phyloP scores from a whole-genome alignment of 2,797 vertebrate genomes.

The Eutrigla gurnardus region DNA sequence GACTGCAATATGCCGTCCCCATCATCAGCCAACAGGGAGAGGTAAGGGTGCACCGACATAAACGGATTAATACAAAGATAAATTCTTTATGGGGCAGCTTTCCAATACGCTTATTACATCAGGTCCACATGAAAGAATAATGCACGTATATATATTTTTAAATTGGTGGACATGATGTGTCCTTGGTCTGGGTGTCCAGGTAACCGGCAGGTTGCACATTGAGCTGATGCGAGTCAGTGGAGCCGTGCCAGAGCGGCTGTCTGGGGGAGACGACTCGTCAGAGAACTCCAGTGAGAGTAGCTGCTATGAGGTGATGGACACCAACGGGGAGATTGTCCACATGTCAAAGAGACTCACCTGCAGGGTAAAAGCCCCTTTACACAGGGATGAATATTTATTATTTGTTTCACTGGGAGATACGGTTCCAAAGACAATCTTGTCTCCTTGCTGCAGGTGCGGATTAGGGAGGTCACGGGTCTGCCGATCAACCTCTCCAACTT shows the following conservation, averaged over 20 bases:
- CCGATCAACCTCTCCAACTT: slow-evolving; percentile 97
- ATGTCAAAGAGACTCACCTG: slow-evolving; percentile 93
- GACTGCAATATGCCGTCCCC: slow-evolving; percentile 95
- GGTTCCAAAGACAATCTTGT: neutral
- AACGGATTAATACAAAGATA: slow-evolving; percentile 1
- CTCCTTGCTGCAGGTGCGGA: slow-evolving; percentile 87
- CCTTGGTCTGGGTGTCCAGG: slow-evolving; percentile 78
- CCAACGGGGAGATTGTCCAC: slow-evolving; percentile 92
- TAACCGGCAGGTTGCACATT: slow-evolving; percentile 93
- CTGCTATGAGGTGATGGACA: slow-evolving; percentile 93
- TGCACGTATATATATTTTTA: neutral
- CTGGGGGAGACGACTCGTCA: slow-evolving; percentile 93
- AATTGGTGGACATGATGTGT: neutral
- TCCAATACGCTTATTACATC: neutral
- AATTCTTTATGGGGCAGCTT: slow-evolving; percentile 12
- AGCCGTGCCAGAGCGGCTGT: slow-evolving; percentile 88
- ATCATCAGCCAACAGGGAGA: slow-evolving; percentile 99
- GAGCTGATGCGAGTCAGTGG: slow-evolving; percentile 95
- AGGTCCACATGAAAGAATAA: neutral
- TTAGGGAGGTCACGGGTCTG: slow-evolving; percentile 95
- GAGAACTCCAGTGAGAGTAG: slow-evolving; percentile 98
- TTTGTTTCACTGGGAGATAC: neutral
- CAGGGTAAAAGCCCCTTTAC: slow-evolving; percentile 82
- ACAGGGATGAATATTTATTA: neutral
- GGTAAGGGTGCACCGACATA: slow-evolving; percentile 77